Evolutionary conservation across 2,888 invertebrate genomes (phyloP).

Genomic region (Hirtodrosophila duncani): DNA sequence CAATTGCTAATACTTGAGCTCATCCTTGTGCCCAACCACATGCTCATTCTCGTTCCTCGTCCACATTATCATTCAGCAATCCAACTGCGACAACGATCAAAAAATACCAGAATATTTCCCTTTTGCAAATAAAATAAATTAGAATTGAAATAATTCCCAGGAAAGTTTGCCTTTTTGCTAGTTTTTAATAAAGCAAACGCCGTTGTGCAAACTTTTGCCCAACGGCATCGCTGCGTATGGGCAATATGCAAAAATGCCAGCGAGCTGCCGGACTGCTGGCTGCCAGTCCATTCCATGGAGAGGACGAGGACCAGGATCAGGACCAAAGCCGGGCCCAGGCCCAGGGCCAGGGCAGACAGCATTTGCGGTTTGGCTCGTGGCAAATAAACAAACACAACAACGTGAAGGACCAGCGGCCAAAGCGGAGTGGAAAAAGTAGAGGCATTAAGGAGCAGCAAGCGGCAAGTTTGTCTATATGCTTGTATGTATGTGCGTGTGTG

Average conservation of each 20-base stretch:
- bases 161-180: slow-evolving; percentile 56
- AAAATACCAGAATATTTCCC: slow-evolving; percentile 57
- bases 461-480: too few species aligned
- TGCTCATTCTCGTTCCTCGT: slow-evolving; percentile 16
- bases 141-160: slow-evolving; percentile 69
- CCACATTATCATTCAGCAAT: slow-evolving; percentile 65
- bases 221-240: slow-evolving; percentile 66
- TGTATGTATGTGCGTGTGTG: too few species aligned
- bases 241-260: slow-evolving; percentile 69
- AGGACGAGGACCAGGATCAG: too few species aligned
- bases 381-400: slow-evolving; percentile 63
- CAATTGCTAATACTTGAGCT: neutral
- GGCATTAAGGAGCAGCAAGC: slow-evolving; percentile 33
- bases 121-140: slow-evolving; percentile 69
- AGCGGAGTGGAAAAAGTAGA: slow-evolving; percentile 17
- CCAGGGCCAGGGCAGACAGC: slow-evolving; percentile 35
- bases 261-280: too few species aligned
- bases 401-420: slow-evolving; percentile 35
- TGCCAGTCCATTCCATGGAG: neutral
- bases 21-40: slow-evolving; percentile 2
- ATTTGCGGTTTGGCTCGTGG: slow-evolving; percentile 64
- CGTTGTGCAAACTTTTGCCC: slow-evolving; percentile 61
- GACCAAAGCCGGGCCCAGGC: too few species aligned
- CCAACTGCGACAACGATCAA: slow-evolving; percentile 68
- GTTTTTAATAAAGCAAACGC: slow-evolving; percentile 70